Conservation (phyloP, 2,888 invertebrate species). For the Synanthedon myopaeformis region DNA sequence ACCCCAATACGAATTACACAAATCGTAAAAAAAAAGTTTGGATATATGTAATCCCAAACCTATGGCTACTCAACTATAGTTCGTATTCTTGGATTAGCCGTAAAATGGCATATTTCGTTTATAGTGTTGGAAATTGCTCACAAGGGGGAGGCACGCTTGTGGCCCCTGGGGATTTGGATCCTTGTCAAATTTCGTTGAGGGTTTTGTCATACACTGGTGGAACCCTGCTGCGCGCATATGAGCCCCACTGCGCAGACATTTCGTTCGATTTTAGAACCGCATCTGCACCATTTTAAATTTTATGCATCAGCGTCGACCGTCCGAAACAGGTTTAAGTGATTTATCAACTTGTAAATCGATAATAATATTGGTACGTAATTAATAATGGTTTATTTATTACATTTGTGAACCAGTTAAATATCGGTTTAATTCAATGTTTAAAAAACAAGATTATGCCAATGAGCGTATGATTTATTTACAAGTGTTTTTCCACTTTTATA, state of each 20-base stretch:
- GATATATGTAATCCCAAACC: too few species aligned
- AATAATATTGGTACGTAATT: not conserved
- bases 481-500: not conserved
- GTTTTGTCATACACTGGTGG: constrained; percentile 19
- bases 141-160: constrained; percentile 26
- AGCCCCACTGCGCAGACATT: constrained; percentile 10
- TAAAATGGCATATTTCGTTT: constrained; percentile 47
- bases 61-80: constrained; percentile 7
- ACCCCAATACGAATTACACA: too few species aligned
- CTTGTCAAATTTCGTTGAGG: constrained; percentile 35
- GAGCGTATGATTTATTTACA: not conserved
- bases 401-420: not conserved
- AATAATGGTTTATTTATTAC: not conserved
- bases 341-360: not conserved
- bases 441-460: not conserved
- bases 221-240: constrained; percentile 42
- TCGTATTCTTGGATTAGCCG: constrained; percentile 29
- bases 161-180: constrained; percentile 36
- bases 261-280: not conserved
- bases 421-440: not conserved
- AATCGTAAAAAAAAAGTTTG: too few species aligned
- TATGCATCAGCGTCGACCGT: not conserved
- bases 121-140: constrained; percentile 53
- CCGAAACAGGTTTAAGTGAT: not conserved
- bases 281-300: not conserved